Evolutionary conservation across 2,888 invertebrate genomes (phyloP).

Genomic region (Hemistola chrysoprasaria): DNA sequence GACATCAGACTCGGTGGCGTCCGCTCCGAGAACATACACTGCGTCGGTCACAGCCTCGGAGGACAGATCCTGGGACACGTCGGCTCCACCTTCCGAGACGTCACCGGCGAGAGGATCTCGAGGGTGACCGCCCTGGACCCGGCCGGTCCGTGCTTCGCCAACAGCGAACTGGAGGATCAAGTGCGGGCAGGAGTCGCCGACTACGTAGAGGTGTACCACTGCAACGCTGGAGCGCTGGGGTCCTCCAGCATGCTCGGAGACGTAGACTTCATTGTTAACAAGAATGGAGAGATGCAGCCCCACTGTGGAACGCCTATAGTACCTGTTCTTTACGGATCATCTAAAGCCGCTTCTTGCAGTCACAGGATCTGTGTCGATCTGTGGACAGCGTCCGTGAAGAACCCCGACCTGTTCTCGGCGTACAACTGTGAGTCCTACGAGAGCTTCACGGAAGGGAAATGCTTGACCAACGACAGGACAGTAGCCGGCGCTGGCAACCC

Average conservation of each 20-base stretch:
- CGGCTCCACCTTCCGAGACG: constrained; percentile 51
- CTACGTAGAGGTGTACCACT: constrained; percentile 84
- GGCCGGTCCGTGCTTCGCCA: constrained; percentile 71
- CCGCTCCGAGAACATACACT: constrained; percentile 57
- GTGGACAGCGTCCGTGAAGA: constrained; percentile 60
- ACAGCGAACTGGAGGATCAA: constrained; percentile 62
- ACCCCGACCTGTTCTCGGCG: constrained; percentile 54
- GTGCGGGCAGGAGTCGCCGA: constrained; percentile 79
- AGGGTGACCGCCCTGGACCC: constrained; percentile 70
- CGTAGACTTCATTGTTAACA: constrained; percentile 83
- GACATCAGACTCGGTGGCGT: constrained; percentile 51
- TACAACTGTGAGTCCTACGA: constrained; percentile 62
- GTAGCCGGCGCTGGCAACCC: constrained; percentile 69
- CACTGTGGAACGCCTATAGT: constrained; percentile 68
- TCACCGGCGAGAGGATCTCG: constrained; percentile 52
- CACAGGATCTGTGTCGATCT: constrained; percentile 64
- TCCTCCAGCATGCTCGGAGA: constrained; percentile 76
- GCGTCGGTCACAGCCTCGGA: constrained; percentile 70
- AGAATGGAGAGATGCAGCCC: constrained; percentile 80
- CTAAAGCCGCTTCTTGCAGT: constrained; percentile 65
- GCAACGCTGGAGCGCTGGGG: constrained; percentile 79
- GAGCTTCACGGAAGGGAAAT: constrained; percentile 50
- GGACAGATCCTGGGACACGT: constrained; percentile 64
- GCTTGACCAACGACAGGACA: constrained; percentile 44
- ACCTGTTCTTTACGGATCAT: constrained; percentile 60